These are phyloP conservation scores for Lepilemur ruficaudatus DNA, from an alignment of 2,797 vertebrate genomes.

Conservation along the genomic window DNA sequence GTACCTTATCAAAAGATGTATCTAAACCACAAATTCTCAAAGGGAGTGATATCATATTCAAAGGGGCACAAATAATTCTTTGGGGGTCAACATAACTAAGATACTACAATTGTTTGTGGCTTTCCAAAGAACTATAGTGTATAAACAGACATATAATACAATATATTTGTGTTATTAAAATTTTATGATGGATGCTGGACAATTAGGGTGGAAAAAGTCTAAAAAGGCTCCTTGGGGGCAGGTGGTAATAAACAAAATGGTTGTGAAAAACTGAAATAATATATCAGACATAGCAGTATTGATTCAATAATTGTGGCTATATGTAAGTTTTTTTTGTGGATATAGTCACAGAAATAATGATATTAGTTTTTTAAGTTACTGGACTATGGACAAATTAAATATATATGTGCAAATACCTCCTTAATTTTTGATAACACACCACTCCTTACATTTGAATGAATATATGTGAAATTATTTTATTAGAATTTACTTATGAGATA, in stretches of 20 bases:
- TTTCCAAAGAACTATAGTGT: neutral
- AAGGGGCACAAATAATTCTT: neutral
- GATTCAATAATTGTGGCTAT: neutral
- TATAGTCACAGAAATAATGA: neutral
- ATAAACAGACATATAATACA: neutral
- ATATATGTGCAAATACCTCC: neutral
- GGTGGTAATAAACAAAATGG: neutral
- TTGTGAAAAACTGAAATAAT: neutral
- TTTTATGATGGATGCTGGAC: neutral
- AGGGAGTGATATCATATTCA: neutral
- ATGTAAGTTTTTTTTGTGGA: neutral
- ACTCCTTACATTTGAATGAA: neutral
- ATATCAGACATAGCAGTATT: neutral
- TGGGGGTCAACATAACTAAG: neutral
- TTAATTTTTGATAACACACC: neutral
- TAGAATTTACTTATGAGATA: neutral
- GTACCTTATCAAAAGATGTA: neutral
- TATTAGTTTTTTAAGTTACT: neutral
- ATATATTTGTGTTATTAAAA: neutral
- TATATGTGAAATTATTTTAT: neutral
- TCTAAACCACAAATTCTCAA: neutral
- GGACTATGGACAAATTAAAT: neutral
- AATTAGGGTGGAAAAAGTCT: neutral
- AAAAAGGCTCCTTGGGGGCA: fast-evolving
- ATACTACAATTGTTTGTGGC: neutral